A percentile compares a stretch with the other conserved stretches of the same genome.
Evolutionary conservation across 1,140 invertebrate species (phyloP).

Genomic region (Heterodera schachtii): DNA sequence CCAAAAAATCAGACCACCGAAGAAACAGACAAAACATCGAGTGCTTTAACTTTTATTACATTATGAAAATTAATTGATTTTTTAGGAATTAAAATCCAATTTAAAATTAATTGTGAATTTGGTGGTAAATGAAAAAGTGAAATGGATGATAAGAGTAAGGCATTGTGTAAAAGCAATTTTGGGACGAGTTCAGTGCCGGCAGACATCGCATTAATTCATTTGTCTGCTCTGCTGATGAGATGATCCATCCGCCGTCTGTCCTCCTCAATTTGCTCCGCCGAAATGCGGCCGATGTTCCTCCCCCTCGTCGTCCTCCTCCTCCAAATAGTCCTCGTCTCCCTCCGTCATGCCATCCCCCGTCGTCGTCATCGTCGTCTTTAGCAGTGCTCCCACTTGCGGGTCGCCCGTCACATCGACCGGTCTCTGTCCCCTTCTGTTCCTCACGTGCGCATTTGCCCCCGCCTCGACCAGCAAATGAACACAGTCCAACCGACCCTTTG

Average conservation of each 20-base stretch:
- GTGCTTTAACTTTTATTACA: neutral
- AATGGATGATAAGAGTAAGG: too few relatives aligned
- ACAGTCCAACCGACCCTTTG: slow-evolving; percentile 70
- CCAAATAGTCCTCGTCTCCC: slow-evolving; percentile 25
- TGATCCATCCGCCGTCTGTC: too few relatives aligned
- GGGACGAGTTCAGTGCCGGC: too few relatives aligned
- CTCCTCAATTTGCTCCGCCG: too few relatives aligned
- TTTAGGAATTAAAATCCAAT: too few relatives aligned
- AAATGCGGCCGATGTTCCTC: neutral
- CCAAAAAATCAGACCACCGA: neutral
- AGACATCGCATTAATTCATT: too few relatives aligned
- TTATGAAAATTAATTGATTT: too few relatives aligned
- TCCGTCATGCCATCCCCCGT: neutral
- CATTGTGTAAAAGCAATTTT: too few relatives aligned
- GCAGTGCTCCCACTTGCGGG: slow-evolving; percentile 66
- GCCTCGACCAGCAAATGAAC: slow-evolving; percentile 68
- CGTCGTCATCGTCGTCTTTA: slow-evolving; percentile 64
- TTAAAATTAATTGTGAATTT: too few relatives aligned
- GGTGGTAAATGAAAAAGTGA: too few relatives aligned
- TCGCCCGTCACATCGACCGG: slow-evolving; percentile 70
- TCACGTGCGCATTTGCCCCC: slow-evolving; percentile 68
- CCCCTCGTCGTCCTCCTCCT: slow-evolving; percentile 46
- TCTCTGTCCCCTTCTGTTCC: slow-evolving; percentile 70
- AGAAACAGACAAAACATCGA: neutral
- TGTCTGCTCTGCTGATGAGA: too few relatives aligned